Conservation (phyloP, 2,797 vertebrate genomes). For the Oreochromis mossambicus region DNA sequence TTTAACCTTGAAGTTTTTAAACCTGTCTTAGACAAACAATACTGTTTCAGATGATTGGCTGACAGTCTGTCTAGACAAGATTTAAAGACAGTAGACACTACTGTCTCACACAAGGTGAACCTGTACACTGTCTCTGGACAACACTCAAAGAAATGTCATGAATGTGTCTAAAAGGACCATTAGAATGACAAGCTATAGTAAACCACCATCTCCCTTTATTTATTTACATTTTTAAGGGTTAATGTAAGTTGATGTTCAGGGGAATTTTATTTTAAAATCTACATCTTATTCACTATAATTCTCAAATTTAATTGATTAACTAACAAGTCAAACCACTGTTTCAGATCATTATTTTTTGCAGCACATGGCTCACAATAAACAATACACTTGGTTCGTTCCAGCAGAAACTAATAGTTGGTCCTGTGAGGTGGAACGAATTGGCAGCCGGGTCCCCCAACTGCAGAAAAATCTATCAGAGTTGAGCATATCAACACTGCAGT, state of each 20-base stretch:
- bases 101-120: background rate
- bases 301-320: background rate
- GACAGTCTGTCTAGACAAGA: background rate
- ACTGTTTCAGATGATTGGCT: conserved; percentile 17
- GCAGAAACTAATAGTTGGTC: conserved; percentile 37
- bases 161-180: background rate
- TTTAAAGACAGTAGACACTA: background rate
- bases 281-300: background rate
- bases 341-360: background rate
- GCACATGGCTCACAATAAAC: conserved; percentile 35
- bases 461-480: conserved; percentile 4
- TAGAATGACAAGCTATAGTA: background rate
- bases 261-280: background rate
- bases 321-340: background rate
- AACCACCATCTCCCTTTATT: background rate
- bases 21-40: conserved; percentile 28
- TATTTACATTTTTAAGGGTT: background rate
- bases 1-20: conserved; percentile 46
- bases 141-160: background rate
- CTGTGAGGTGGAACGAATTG: conserved; percentile 47
- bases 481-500: conserved; percentile 8
- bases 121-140: background rate
- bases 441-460: conserved; percentile 8
- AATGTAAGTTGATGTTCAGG: background rate
- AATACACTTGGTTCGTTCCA: conserved; percentile 35